Evolutionary conservation across 2,888 invertebrate genomes (phyloP).

Genomic region (Smittia sp.): DNA sequence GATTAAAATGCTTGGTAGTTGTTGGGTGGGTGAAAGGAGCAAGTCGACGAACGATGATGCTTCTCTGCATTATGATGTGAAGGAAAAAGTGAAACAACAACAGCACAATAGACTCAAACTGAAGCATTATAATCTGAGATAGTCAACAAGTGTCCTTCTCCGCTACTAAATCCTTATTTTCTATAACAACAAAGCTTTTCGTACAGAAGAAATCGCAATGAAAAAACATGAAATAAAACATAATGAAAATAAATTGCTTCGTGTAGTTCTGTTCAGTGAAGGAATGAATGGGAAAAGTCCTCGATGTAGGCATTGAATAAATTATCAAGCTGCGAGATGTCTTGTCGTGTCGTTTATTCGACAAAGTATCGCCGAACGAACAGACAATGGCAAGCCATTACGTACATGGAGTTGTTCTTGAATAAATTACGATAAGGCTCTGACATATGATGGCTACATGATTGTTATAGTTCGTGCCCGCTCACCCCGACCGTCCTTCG

Average conservation of each 20-base stretch:
- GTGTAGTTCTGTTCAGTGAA: conserved; percentile 5
- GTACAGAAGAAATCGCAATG: conserved; percentile 27
- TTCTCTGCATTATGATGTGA: conserved; percentile 7
- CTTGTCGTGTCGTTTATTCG: neutral
- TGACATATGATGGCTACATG: conserved; percentile 23
- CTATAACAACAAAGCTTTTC: conserved; percentile 26
- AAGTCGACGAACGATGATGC: neutral
- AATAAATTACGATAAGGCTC: conserved; percentile 29
- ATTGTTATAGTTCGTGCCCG: conserved; percentile 14
- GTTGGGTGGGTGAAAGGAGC: too few species aligned
- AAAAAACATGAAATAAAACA: conserved; percentile 36
- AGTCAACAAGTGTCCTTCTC: conserved; percentile 34
- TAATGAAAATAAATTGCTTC: conserved; percentile 29
- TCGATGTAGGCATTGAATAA: conserved; percentile 12
- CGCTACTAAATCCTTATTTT: conserved; percentile 17
- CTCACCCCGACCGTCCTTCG: neutral
- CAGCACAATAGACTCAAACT: conserved; percentile 27
- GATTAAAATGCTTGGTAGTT: neutral
- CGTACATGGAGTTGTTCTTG: neutral
- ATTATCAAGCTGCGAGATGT: conserved; percentile 16
- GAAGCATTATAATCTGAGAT: conserved; percentile 35
- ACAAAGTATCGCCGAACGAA: neutral
- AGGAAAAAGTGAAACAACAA: conserved; percentile 1
- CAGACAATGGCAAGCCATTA: neutral
- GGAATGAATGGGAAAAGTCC: neutral